Evolutionary conservation across 2,888 invertebrate genomes (phyloP), one percentile per base, ranked within the genome.

Genomic region (Scaptomyza cyrtandrae): DNA sequence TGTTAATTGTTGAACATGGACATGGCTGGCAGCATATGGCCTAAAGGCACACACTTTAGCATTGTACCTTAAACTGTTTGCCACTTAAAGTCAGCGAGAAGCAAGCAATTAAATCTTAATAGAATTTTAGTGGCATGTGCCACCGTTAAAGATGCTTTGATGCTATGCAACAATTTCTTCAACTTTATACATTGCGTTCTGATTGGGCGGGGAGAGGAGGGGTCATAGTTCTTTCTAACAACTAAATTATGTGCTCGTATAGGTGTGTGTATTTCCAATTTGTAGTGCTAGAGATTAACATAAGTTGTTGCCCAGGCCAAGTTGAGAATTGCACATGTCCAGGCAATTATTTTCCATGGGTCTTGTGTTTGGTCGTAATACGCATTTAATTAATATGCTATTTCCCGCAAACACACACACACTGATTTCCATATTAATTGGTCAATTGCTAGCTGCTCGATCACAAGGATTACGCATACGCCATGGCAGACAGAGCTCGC

Each of bases 371-470:
- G 41, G 41, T 54, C 67, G 68, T 85, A 88, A 86, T 65, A 56
- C 68, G 65, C 79, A 81, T 74, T 74, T 81, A 74, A 78, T 78
- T 74, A 74, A 44, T 62, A 57, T 44, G 16, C 60, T 57, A 4
- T 59, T 57, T 57, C 33, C 33, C 29, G 29, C 29, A 29, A 6
- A 60, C 35, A 13, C 35, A 35, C 35, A 35, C 35, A 52, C 35
- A 13, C 68, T 71, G 71, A 78, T 89, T 85, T 76, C 77, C 89
- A 89, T 89, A 88, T 89, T 85, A 89, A 85, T 89, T 87, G 74
- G 71, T 69, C 69, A 74, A 74, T 70, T 77, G 71, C 71, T 52
- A 50, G 19, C 43, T 43, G 46, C 44, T 49, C 31, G 35, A 56
- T 48, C 33, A 44, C 19, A 45, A 46, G 44, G 59, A 55, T 78